Evolutionary conservation across 92 coral and sea anemone genomes (phyloP), one percentile per base, ranked within the genome.

Genomic region (Zoanthus sansibaricus): DNA sequence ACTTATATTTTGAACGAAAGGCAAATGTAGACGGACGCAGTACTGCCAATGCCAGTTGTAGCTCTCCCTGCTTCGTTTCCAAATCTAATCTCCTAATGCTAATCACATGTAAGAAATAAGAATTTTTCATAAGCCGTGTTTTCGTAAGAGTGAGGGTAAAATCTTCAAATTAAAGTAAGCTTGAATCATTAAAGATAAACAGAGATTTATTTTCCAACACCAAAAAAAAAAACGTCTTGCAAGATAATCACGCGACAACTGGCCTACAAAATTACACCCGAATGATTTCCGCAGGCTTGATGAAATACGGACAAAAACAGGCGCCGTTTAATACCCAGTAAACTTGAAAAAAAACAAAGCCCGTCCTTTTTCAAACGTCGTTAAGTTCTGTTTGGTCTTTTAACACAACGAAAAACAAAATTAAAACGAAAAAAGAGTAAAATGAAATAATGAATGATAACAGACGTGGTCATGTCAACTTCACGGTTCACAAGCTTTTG

Each of bases 401-500:
- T 68, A 13, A 80, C 32, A 6, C 20, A 14, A 64, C 52, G 7
- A 2, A 66, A 44, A 46, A 10, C 66, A 66, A 80, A 46, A 20
- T 8, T 45, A n/a, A 80, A 66, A 80, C 74, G 85, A 66, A 68
- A 66, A 30, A 45, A 30, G 82, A 31, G 58, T 5, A 21, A 76
- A 21, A 67, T 12, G 14, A 80, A 45, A 25, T 46, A 9, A 42
- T 64, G 45, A 18, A 16, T 47, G 44, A 37, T 37, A 66, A 25
- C 85, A 76, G 82, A 51, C 82, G 67, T 54, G 75, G 55, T 47
- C 21, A 20, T 76, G 75, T 76, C 86, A 83, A n/a, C 86, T 90
- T 83, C 94, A 94, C 98, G 98, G 95, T 90, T 94, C 84, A 94
- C 82, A 91, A 88, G 95, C 90, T 94, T 93, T 90, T 54, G 75